Evolutionary conservation across 2,888 invertebrate species (phyloP).

Genomic region (Cataglyphis rosenhaueri): DNA sequence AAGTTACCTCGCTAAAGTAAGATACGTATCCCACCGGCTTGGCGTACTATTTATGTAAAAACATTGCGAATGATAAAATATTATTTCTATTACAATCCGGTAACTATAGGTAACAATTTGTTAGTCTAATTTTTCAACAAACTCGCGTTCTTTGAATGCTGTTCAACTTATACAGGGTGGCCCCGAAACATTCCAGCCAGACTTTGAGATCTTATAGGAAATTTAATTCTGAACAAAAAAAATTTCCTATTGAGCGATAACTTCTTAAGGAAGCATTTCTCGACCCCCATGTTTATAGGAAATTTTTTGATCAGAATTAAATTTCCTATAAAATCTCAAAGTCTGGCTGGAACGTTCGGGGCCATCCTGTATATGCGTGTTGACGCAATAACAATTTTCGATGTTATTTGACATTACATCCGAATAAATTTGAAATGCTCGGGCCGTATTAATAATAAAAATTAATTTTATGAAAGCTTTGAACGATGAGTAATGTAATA

Average conservation of each 20-base stretch:
- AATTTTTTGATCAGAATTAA: no score
- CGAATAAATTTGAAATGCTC: background rate
- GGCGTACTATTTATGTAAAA: conserved; percentile 44
- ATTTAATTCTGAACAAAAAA: no score
- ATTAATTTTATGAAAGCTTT: background rate
- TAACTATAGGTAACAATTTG: conserved; percentile 13
- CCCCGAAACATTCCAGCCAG: no score
- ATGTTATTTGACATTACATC: background rate
- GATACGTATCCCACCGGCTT: conserved; percentile 38
- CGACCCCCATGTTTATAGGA: no score
- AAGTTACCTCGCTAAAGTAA: conserved; percentile 51
- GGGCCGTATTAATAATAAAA: background rate
- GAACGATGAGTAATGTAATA: background rate
- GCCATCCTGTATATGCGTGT: background rate
- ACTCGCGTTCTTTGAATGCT: background rate
- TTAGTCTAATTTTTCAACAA: conserved; percentile 31
- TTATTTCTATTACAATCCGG: conserved; percentile 18
- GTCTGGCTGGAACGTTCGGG: no score
- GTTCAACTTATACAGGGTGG: background rate
- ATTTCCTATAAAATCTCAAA: no score
- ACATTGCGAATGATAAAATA: conserved; percentile 26
- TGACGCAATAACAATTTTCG: background rate
- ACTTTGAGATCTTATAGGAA: no score
- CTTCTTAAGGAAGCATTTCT: no score
- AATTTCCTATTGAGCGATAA: no score